These are phyloP conservation scores for Pelagia noctiluca DNA, from an alignment of 30 jellyfish, hydroid and myxozoan genomes.

Conservation along the genomic window DNA sequence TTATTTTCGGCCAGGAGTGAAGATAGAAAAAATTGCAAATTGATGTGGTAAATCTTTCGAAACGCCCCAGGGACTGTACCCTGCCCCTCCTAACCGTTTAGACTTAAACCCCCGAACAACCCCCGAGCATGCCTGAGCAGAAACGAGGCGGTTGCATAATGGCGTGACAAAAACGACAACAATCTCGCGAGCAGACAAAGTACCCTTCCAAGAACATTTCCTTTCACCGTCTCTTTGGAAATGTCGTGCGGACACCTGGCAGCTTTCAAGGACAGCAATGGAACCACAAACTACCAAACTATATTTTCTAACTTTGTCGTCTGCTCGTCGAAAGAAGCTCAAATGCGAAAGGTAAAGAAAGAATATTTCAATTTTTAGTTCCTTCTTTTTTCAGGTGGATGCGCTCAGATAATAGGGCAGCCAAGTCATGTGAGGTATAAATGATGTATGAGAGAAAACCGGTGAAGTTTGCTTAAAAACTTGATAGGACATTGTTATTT, in stretches of 20 bases:
- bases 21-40: no score
- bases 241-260: conserved; percentile 90
- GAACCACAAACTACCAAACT: conserved; percentile 84
- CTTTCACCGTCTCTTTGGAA: no score
- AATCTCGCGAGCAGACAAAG: not conserved
- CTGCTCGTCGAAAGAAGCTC: conserved; percentile 94
- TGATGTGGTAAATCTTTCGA: no score
- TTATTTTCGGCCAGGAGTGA: no score
- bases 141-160: not conserved
- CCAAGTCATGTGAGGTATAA: no score
- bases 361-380: not conserved
- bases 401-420: not conserved
- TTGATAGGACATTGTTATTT: no score
- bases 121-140: no score
- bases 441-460: no score
- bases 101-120: no score
- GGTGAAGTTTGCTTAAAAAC: no score
- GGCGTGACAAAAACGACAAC: conserved; percentile 22
- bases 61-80: no score
- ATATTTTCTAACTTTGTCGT: conserved; percentile 92
- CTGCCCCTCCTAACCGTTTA: no score
- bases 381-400: not conserved
- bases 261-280: conserved; percentile 85
- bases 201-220: not conserved
- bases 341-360: conserved; percentile 84